Evolutionary conservation across 2,797 vertebrate genomes (phyloP).

Genomic region (Lophotriccus pileatus): DNA sequence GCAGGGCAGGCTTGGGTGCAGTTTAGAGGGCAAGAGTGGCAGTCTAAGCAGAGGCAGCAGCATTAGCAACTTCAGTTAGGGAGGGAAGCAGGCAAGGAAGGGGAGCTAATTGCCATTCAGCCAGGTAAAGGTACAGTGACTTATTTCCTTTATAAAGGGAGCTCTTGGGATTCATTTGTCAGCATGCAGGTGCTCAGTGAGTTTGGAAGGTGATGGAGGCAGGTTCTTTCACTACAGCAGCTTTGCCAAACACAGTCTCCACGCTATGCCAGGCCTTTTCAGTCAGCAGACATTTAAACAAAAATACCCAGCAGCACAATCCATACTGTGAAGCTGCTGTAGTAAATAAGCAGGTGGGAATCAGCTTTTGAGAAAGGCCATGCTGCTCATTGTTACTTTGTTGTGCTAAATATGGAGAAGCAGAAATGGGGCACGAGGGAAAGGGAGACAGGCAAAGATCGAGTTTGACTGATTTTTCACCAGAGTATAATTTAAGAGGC

Average conservation of each 20-base stretch:
- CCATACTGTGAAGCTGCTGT: not conserved
- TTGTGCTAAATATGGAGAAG: conserved; percentile 47
- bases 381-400: conserved; percentile 13
- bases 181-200: not conserved
- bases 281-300: not conserved
- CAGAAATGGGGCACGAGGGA: not conserved
- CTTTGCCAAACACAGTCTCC: not conserved
- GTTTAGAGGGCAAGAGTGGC: not conserved
- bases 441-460: not conserved
- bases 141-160: not conserved
- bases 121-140: not conserved
- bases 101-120: not conserved
- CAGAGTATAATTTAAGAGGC: conserved; percentile 60
- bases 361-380: not conserved
- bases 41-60: not conserved
- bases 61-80: not conserved
- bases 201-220: not conserved
- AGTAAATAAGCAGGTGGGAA: conserved; percentile 51
- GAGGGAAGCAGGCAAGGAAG: not conserved
- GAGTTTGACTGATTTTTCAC: conserved; percentile 49
- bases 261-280: not conserved
- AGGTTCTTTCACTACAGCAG: not conserved
- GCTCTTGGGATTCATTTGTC: not conserved
- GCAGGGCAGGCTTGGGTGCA: not conserved
- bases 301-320: conserved; percentile 16